Percentiles rank a stretch among this genome's conserved stretches.
phyloP scores from a whole-genome alignment of 2,797 vertebrate species.

The Amblyraja radiata region DNA sequence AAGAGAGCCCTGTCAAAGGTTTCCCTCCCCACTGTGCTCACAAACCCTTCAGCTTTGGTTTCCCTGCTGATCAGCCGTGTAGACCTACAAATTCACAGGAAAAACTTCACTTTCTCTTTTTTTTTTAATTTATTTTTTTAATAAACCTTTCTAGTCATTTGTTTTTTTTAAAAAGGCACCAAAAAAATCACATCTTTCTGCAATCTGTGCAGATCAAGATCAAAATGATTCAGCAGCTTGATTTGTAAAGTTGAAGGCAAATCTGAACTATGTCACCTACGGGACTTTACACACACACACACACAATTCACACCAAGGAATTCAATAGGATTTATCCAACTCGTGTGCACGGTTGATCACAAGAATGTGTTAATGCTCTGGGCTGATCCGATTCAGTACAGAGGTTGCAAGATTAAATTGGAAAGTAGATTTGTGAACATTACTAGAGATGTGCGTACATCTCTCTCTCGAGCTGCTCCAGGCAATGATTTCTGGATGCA shows the following conservation, averaged over 20 bases:
- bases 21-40: background rate
- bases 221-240: background rate
- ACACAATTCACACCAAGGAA: background rate
- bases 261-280: background rate
- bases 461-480: background rate
- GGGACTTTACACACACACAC: background rate
- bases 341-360: background rate
- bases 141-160: background rate
- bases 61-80: background rate
- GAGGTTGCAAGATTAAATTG: background rate
- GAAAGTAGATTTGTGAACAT: background rate
- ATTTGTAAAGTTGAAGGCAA: background rate
- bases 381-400: background rate
- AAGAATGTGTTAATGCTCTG: background rate
- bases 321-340: background rate
- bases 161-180: background rate
- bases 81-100: background rate
- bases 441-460: no score
- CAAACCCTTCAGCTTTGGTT: background rate
- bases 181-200: background rate
- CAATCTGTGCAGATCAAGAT: background rate
- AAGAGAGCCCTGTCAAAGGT: constrained; percentile 41
- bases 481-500: background rate
- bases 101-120: background rate
- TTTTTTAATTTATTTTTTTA: background rate